Evolutionary conservation across 2,888 invertebrate genomes (phyloP), one percentile per base, ranked within the genome.

Genomic region (Beris chalybata): DNA sequence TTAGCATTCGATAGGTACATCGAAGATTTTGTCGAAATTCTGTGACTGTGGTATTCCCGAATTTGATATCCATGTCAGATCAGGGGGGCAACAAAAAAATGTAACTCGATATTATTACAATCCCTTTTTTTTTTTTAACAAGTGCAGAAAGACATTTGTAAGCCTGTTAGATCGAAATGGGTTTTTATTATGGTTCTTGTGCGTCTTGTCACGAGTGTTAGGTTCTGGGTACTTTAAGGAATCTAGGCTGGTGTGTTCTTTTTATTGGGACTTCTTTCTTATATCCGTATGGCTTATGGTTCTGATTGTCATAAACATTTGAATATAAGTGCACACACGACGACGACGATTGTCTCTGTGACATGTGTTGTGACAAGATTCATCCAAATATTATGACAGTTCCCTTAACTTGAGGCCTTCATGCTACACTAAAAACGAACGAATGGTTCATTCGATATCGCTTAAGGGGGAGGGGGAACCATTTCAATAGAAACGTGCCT

Each of bases 361-460:
- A 64, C 56, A 56, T 65, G 38, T 68, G 68, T 55, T 68, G 61
- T 68, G 68, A 64, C 68, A 68, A 64, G 30, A 47, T 52, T 64
- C 50, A 63, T 68, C 66, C 58, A 54, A 68, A 68, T 68, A 64
- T 68, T 68, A 58, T 64, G 66, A 68, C 64, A 64, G 55, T 54
- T 65, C 64, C 29, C 38, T 38, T 38, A 38, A 38, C 38, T 38
- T 9, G 38, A 38, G 38, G 38, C 9, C 38, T 38, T 38, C 9
- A 38, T 38, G 38, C 7, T 9, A 38, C 38, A 38, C 38, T 7
- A 7, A 38, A 38, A 38, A 38, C 38, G 38, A 9, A 22, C 22
- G 38, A 7, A 38, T 38, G 7, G 38, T 38, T 38, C 9, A 38
- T 38, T 38, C 38, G 38, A 38, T 38, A 9, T 9, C 5, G 38